phyloP scores from a whole-genome alignment of 2,888 invertebrate species.

The Teleogryllus oceanicus region DNA sequence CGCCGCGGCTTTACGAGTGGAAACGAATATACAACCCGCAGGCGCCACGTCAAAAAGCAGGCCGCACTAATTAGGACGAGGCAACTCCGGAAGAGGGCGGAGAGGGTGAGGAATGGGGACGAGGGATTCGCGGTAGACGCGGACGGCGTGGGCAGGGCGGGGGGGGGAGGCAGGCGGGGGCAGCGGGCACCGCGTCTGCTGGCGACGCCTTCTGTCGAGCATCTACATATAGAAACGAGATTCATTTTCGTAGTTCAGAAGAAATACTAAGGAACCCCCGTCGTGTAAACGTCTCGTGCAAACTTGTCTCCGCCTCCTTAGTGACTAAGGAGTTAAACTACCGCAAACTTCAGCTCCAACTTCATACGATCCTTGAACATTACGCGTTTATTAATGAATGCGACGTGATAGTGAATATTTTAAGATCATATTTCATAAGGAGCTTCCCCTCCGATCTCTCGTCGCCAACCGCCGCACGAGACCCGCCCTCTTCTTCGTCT shows the following conservation, averaged over 20 bases:
- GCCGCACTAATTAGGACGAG: background rate
- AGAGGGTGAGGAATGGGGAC: background rate
- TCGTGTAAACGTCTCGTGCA: background rate
- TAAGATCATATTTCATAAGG: constrained; percentile 19
- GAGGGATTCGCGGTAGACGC: background rate
- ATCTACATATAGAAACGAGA: constrained; percentile 11
- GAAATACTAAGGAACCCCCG: background rate
- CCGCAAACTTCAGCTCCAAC: background rate
- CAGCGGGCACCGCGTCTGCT: background rate
- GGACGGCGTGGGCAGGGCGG: background rate
- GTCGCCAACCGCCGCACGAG: background rate
- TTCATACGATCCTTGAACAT: background rate
- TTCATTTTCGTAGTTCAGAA: background rate
- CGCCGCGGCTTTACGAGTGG: background rate
- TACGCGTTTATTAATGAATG: constrained; percentile 21
- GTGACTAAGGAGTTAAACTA: constrained; percentile 3
- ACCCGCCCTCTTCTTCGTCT: background rate
- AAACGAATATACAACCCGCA: constrained; percentile 10
- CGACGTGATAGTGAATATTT: constrained; percentile 21
- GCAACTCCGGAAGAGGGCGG: background rate
- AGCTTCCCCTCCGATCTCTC: background rate
- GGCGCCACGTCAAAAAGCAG: background rate
- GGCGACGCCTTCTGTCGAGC: background rate
- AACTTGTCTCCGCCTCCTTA: background rate
- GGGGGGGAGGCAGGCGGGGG: background rate